A percentile compares a stretch with the other conserved stretches of the same genome.
phyloP scores from a whole-genome alignment of 2,888 invertebrate genomes.

The Caenorhabditis sulstoni region DNA sequence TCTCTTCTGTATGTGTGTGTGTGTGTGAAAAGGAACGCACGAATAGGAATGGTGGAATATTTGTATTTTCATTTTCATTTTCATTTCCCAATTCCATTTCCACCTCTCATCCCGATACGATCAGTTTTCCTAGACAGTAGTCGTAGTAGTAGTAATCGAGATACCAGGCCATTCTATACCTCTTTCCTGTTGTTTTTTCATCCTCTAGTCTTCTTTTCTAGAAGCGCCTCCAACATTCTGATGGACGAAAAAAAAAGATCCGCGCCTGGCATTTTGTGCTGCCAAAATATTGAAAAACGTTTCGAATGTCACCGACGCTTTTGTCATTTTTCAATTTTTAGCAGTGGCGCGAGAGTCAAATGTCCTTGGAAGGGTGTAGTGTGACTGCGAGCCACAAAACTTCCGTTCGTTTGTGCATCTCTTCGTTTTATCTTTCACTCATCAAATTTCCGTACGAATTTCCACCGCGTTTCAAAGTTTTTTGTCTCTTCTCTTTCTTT shows the following conservation, averaged over 20 bases:
- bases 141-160: not conserved
- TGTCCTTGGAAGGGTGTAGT: slow-evolving; percentile 10
- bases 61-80: slow-evolving; percentile 38
- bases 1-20: slow-evolving; percentile 7
- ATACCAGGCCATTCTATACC: slow-evolving; percentile 23
- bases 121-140: slow-evolving; percentile 8
- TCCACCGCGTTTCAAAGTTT: not conserved
- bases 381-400: not conserved
- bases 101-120: no score
- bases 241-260: no score
- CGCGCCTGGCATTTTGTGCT: no score
- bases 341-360: slow-evolving; percentile 7
- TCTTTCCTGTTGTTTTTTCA: slow-evolving; percentile 32
- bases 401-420: not conserved
- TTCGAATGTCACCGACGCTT: slow-evolving; percentile 26
- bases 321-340: not conserved
- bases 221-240: not conserved
- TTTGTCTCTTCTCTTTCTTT: no score
- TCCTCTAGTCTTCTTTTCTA: not conserved
- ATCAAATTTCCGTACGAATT: not conserved
- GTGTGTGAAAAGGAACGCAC: slow-evolving; percentile 25
- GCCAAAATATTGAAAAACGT: slow-evolving; percentile 9
- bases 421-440: not conserved
- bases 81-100: not conserved
- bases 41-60: slow-evolving; percentile 24